Conservation (phyloP, 2,888 invertebrate species). For the Lithophane socia region DNA sequence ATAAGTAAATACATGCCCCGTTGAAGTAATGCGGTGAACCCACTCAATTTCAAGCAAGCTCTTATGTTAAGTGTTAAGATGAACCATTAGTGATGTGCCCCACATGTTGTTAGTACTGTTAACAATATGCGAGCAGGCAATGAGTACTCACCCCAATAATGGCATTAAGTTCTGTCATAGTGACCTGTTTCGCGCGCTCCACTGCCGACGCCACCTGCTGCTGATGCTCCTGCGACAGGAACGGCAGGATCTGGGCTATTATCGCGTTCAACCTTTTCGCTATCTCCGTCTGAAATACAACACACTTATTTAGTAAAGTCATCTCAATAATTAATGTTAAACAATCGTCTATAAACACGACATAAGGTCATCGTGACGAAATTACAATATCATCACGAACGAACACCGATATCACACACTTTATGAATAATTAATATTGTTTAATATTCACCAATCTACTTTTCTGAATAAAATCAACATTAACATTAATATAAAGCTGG, state of each 20-base stretch:
- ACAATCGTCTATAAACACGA: slow-evolving; percentile 43
- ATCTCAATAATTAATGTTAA: slow-evolving; percentile 47
- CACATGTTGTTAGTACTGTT: slow-evolving; percentile 60
- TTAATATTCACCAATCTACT: slow-evolving; percentile 76
- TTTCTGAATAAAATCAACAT: slow-evolving; percentile 80
- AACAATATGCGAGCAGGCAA: slow-evolving; percentile 62
- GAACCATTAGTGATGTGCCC: slow-evolving; percentile 49
- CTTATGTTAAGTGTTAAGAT: slow-evolving; percentile 42
- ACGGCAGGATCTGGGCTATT: slow-evolving; percentile 98
- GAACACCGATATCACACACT: slow-evolving; percentile 71
- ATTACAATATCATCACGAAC: slow-evolving; percentile 67
- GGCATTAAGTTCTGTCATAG: slow-evolving; percentile 98
- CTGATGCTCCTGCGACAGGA: slow-evolving; percentile 97
- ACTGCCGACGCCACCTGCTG: slow-evolving; percentile 98
- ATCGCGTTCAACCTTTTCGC: slow-evolving; percentile 98
- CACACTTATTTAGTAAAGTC: slow-evolving; percentile 53
- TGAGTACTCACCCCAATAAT: slow-evolving; percentile 96
- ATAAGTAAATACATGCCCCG: slow-evolving; percentile 40
- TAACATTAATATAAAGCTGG: slow-evolving; percentile 80
- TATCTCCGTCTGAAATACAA: slow-evolving; percentile 96
- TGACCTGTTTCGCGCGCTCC: slow-evolving; percentile 98
- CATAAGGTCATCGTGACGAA: slow-evolving; percentile 64
- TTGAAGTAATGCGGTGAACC: slow-evolving; percentile 34
- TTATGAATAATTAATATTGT: slow-evolving; percentile 76
- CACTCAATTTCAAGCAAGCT: slow-evolving; percentile 53